Base-by-base conservation (phyloP, 2,888 invertebrate genomes). In the Harpagoxenus sublaevis region DNA sequence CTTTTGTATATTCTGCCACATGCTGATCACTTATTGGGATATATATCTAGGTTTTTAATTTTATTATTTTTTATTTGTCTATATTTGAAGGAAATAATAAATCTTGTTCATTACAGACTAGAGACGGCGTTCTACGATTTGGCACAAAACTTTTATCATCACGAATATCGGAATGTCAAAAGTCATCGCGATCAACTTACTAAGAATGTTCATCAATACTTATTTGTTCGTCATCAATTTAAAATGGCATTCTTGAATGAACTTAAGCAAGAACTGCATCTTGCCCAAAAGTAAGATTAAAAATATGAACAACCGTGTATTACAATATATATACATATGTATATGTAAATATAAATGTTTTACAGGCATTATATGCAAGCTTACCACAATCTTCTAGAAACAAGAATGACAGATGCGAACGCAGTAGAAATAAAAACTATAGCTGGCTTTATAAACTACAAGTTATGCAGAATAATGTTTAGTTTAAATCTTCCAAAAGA, bases 181-280 rank as follows among this genome's bases (percentile, higher is more conserved):
- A 97, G 97, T 65, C 99, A 99, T 94, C 96, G 97, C 90, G 99
- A 99, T 93, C 98, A 98, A 93, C 96, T 99, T 53, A 98, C 98
- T 91, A 98, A 98, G 95, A 98, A 97, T 15, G 97, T 97, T 31
- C 99, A 99, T 95, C 98, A 98, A 94, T 97, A 98, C 92, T 96
- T 99, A 77, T 98, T 98, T 96, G 98, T 99, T 42, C 96, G 99
- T 51, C 99, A 99, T 95, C 98, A 99, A 94, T 99, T 99, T 94
- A 99, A 99, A 96, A 97, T 99, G 95, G 99, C 98, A 0, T 99
- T 99, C 95, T 97, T 99, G 77, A 98, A 98, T 93, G 99, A 99
- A 95, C 95, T 99, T 87, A 97, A 98, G 92, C 98, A 99, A 94
- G 99, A 99, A 94, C 96, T 97, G 89, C 97, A 97, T 93, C 97